Evolutionary conservation across 2,888 invertebrate species (phyloP).

Genomic region (Acheta domesticus): DNA sequence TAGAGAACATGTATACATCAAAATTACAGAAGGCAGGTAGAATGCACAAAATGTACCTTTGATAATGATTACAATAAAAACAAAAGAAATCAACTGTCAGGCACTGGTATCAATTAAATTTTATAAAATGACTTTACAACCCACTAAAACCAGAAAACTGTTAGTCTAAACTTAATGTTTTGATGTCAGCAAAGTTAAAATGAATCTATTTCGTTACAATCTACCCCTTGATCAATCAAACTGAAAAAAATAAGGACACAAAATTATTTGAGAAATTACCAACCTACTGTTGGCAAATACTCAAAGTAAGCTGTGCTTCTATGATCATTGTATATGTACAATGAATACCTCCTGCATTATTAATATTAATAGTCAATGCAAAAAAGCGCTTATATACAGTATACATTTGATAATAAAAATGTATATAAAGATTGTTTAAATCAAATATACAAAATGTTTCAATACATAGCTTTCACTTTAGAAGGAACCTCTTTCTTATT

Average conservation of each 20-base stretch:
- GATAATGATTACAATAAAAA: not conserved
- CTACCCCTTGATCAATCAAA: too few relatives aligned
- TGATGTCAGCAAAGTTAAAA: too few relatives aligned
- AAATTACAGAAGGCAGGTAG: not conserved
- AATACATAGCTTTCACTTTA: slow-evolving; percentile 18
- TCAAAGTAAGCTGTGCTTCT: not conserved
- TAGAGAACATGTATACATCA: slow-evolving; percentile 9
- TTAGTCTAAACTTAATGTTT: not conserved
- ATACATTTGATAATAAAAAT: slow-evolving; percentile 11
- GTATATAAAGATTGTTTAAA: slow-evolving; percentile 9
- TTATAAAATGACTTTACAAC: not conserved
- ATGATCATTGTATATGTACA: not conserved
- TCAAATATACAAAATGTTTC: slow-evolving; percentile 11
- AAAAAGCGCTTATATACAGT: slow-evolving; percentile 4
- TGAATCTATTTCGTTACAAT: too few relatives aligned
- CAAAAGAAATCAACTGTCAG: not conserved
- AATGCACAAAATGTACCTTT: not conserved
- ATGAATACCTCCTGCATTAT: not conserved
- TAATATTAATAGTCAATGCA: slow-evolving; percentile 2
- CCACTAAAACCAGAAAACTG: not conserved
- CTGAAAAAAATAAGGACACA: too few relatives aligned
- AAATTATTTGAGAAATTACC: too few relatives aligned
- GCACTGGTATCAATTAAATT: not conserved
- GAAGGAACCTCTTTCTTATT: slow-evolving; percentile 3
- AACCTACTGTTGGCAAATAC: not conserved